Conservation (phyloP, 2,888 invertebrate species). For the Drosophila macrospina region DNA sequence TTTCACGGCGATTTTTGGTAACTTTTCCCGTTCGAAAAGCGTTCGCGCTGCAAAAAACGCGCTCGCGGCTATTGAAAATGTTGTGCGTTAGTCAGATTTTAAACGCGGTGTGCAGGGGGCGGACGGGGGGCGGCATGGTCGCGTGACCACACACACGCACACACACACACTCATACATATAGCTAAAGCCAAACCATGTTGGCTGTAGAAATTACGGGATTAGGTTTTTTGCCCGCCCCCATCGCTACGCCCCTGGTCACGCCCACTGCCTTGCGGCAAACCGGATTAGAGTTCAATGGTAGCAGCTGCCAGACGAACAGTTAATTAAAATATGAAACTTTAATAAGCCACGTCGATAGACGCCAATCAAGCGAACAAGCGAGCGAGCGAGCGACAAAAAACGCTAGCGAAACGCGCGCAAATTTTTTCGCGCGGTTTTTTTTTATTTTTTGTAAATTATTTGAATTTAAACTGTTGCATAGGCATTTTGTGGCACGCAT, state of each 20-base stretch:
- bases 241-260: too few species aligned
- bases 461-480: constrained; percentile 60
- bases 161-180: not conserved
- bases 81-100: constrained; percentile 79
- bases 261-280: constrained; percentile 6
- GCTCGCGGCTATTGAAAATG: constrained; percentile 75
- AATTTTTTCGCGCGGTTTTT: constrained; percentile 12
- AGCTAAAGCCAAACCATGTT: constrained; percentile 54
- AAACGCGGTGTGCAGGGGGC: constrained; percentile 47
- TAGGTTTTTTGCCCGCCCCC: constrained; percentile 67
- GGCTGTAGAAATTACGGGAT: constrained; percentile 80
- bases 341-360: constrained; percentile 49
- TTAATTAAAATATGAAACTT: constrained; percentile 79
- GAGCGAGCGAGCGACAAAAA: constrained; percentile 32
- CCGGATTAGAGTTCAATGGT: constrained; percentile 73
- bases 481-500: constrained; percentile 39
- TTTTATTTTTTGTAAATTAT: too few species aligned
- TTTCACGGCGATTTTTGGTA: constrained; percentile 68
- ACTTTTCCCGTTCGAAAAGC: constrained; percentile 26
- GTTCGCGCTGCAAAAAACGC: constrained; percentile 57
- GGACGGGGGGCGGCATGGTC: constrained; percentile 4
- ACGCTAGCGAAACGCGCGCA: not conserved
- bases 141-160: constrained; percentile 23
- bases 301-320: constrained; percentile 29
- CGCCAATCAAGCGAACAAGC: constrained; percentile 18